phyloP scores from a whole-genome alignment of 2,113 vertebrate genomes.

The Paraplagusia blochii region DNA sequence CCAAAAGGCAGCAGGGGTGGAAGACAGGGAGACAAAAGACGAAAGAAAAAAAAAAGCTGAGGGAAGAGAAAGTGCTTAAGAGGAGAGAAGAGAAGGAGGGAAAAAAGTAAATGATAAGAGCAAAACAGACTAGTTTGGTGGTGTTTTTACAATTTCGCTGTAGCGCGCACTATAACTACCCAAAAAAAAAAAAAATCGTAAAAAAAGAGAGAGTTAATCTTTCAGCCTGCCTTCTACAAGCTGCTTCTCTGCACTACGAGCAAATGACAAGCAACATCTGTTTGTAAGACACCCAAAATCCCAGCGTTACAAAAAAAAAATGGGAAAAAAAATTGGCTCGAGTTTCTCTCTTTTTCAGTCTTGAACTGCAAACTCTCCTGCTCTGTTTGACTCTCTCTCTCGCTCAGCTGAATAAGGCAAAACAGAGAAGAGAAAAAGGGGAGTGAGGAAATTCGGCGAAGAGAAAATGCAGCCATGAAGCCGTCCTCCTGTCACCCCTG shows the following conservation, averaged over 20 bases:
- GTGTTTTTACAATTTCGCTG: constrained; percentile 57
- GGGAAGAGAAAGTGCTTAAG: constrained; percentile 19
- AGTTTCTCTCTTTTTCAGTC: constrained; percentile 55
- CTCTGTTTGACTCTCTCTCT: constrained; percentile 62
- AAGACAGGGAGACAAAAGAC: constrained; percentile 50
- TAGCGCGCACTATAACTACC: constrained; percentile 26
- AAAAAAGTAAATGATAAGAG: constrained; percentile 47
- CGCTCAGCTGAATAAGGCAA: constrained; percentile 64
- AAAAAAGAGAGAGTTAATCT: constrained; percentile 57
- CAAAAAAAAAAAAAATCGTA: constrained; percentile 37
- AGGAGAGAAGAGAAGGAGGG: background rate
- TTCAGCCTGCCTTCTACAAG: constrained; percentile 71
- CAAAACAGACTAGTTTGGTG: constrained; percentile 17
- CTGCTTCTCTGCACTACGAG: constrained; percentile 79
- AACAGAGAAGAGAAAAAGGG: constrained; percentile 45
- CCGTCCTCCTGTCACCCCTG: constrained; percentile 74
- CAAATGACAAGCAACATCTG: constrained; percentile 89
- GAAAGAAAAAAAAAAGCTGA: constrained; percentile 26
- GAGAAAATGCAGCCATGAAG: constrained; percentile 72
- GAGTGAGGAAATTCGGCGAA: constrained; percentile 68
- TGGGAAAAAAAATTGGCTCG: constrained; percentile 46
- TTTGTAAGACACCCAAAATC: constrained; percentile 81
- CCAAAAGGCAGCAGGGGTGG: constrained; percentile 34
- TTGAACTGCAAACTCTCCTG: constrained; percentile 57
- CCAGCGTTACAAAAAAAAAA: constrained; percentile 59